Base-by-base conservation (phyloP, 2,888 invertebrate genomes). In the Cepaea hortensis region DNA sequence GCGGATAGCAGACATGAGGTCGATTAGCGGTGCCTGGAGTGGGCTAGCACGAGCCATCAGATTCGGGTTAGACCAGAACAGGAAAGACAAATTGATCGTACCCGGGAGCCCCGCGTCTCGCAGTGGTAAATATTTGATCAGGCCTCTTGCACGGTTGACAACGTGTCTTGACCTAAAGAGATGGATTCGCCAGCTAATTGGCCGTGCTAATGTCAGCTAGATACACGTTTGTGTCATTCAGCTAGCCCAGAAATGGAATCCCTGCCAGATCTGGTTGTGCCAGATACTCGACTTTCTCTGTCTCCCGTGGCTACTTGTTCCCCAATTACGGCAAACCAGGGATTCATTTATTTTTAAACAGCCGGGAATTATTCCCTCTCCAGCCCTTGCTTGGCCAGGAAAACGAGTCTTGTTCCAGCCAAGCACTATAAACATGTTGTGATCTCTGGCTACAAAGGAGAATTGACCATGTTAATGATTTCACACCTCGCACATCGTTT, bases 71-170 rank as follows among this genome's bases (percentile, higher is more conserved):
- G 55, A 73, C 77, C 20, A 46, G 86, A 82, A 70, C 70, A 35
- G 61, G 70, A 62, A 68, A 77, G 86, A 86, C 86, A 86, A 86
- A 86, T 82, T 82, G 86, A 82, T 86, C 86, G 86, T 70, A 77
- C 77, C 55, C 48, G 50, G 68, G 82, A 77, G 75, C 23, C 68
- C 11, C 76, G 35, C n/a, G 70, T 70, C 85, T 9, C 15, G 15
- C 46, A 35, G 18, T 70, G 9, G 68, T 85, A 15, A 85, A 85
- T 85, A 79, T 85, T 85, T 85, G 79, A 85, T 85, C 20, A 85
- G 65, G n/a, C 68, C 55, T 68, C 20, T 85, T 70, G 61, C 79
- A 35, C 50, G 20, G 79, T 55, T 76, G 84, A 48, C 62, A 76
- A 65, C 84, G n/a, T 11, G 61, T 79, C 68, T 70, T 77, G 85